Conservation (phyloP, 2,113 vertebrate genomes). For the Coptodon bakossiorum region DNA sequence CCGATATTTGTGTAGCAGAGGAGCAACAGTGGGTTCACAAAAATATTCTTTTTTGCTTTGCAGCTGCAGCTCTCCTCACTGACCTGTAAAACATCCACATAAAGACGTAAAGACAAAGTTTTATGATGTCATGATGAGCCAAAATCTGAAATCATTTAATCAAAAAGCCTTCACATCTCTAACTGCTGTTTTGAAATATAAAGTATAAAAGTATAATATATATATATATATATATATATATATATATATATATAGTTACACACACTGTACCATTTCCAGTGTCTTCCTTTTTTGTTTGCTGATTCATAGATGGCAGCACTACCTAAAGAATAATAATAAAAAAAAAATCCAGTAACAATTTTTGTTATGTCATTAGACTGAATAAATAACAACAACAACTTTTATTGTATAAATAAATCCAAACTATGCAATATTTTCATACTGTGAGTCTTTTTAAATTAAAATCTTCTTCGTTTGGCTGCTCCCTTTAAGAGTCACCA, state of each 20-base stretch:
- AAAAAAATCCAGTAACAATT: not conserved
- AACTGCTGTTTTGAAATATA: too few species aligned
- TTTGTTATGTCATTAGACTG: not conserved
- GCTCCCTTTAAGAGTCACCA: not conserved
- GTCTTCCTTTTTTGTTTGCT: not conserved
- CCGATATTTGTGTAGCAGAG: not conserved
- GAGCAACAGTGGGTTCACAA: not conserved
- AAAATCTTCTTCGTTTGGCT: not conserved
- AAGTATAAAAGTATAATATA: too few species aligned
- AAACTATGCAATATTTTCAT: not conserved
- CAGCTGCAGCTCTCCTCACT: not conserved
- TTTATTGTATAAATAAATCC: not conserved
- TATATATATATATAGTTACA: too few species aligned
- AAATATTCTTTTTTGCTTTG: not conserved
- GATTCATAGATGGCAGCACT: not conserved
- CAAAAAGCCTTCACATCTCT: not conserved
- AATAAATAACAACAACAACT: not conserved
- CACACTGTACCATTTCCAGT: not conserved
- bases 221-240: too few species aligned
- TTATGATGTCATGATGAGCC: not conserved
- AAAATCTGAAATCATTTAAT: not conserved
- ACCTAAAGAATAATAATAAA: not conserved
- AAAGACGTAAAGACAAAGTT: fast-evolving
- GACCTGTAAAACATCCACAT: not conserved
- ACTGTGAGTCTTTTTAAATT: not conserved